These are phyloP conservation scores for Tigriopus japonicus DNA, from an alignment of 1,140 invertebrate genomes.

Conservation along the genomic window DNA sequence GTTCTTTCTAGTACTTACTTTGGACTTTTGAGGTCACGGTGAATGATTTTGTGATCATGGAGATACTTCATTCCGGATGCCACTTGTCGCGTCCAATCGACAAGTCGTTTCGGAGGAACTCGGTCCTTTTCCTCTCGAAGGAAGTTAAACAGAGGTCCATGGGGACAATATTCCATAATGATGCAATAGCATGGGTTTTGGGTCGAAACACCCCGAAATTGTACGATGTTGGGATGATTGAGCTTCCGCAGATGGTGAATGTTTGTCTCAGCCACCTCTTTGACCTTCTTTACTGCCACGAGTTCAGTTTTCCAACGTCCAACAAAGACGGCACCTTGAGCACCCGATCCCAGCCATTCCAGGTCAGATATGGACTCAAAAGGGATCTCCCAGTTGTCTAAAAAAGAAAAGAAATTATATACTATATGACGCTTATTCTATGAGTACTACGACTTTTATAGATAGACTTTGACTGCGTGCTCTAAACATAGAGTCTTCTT, in stretches of 20 bases:
- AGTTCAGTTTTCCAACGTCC: slow-evolving; percentile 59
- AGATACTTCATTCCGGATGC: slow-evolving; percentile 90
- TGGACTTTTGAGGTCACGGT: slow-evolving; percentile 85
- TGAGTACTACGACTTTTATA: neutral
- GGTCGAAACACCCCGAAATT: slow-evolving; percentile 79
- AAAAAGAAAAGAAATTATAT: slow-evolving; percentile 21
- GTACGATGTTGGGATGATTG: slow-evolving; percentile 89
- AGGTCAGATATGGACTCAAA: slow-evolving; percentile 80
- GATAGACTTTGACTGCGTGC: neutral
- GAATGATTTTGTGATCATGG: slow-evolving; percentile 89
- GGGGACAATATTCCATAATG: slow-evolving; percentile 94
- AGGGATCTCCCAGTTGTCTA: slow-evolving; percentile 80
- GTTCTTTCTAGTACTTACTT: too few species aligned
- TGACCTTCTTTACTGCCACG: slow-evolving; percentile 91
- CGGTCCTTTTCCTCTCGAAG: slow-evolving; percentile 48
- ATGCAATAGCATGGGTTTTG: slow-evolving; percentile 85
- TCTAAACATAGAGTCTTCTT: neutral
- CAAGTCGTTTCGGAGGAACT: slow-evolving; percentile 59
- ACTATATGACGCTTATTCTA: neutral
- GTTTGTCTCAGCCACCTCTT: slow-evolving; percentile 79
- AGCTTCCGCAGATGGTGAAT: slow-evolving; percentile 82
- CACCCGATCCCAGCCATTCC: slow-evolving; percentile 81
- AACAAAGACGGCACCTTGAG: slow-evolving; percentile 86
- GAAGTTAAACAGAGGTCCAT: slow-evolving; percentile 79
- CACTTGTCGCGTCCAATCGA: slow-evolving; percentile 87